Conservation (phyloP, 2,797 vertebrate genomes). For the Leuciscus waleckii region DNA sequence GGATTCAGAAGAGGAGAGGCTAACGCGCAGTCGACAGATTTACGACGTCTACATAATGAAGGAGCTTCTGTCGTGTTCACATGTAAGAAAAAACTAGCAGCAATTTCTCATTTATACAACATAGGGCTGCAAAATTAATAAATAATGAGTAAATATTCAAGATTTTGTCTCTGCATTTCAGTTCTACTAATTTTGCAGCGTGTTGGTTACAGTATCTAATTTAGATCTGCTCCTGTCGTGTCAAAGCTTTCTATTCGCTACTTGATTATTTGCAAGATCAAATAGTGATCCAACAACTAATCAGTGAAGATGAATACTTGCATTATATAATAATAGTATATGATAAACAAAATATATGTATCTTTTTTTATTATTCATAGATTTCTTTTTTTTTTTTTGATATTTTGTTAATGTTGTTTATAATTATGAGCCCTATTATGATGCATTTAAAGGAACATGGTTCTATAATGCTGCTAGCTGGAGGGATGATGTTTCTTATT, state of each 20-base stretch:
- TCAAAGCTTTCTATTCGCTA: background rate
- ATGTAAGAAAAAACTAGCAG: conserved; percentile 76
- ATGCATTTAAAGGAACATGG: background rate
- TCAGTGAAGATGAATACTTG: background rate
- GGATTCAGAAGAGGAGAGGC: conserved; percentile 91
- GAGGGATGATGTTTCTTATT: background rate
- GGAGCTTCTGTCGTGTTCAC: conserved; percentile 95
- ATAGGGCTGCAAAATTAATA: background rate
- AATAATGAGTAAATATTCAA: background rate
- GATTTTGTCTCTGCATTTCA: background rate
- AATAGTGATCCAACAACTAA: background rate
- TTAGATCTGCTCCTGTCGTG: background rate
- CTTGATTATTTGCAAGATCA: background rate
- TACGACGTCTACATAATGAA: conserved; percentile 97
- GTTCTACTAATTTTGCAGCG: background rate
- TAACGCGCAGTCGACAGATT: conserved; percentile 89
- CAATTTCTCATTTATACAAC: background rate
- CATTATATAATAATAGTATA: no score
- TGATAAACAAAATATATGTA: no score
- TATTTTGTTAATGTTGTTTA: background rate
- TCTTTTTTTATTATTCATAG: no score
- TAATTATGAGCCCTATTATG: background rate
- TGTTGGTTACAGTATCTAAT: background rate
- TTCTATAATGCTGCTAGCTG: background rate
- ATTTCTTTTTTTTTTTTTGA: no score